Percentiles rank a stretch among this genome's conserved stretches.
These are phyloP conservation scores for Pristionchus entomophagus DNA, from an alignment of 2,888 invertebrate species.

Conservation along the genomic window DNA sequence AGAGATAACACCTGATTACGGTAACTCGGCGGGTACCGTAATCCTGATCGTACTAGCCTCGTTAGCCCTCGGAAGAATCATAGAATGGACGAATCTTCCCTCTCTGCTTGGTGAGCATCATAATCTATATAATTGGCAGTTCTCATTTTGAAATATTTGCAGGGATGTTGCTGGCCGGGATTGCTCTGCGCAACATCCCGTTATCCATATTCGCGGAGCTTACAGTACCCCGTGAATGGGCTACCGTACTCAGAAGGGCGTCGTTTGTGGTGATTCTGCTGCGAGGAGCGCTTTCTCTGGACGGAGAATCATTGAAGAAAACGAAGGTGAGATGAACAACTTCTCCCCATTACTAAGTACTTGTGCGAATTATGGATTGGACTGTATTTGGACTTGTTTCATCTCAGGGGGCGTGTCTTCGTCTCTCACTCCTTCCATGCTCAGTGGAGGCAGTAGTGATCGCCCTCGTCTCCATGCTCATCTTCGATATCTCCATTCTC, in stretches of 20 bases:
- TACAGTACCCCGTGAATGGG: constrained; percentile 31
- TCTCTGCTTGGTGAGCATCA: not conserved
- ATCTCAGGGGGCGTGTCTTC: constrained; percentile 13
- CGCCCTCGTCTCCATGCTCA: not conserved
- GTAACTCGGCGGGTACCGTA: constrained; percentile 38
- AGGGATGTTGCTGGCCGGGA: constrained; percentile 29
- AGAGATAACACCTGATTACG: not conserved
- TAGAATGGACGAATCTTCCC: constrained; percentile 15
- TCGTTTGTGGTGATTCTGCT: constrained; percentile 37
- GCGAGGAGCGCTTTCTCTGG: constrained; percentile 23
- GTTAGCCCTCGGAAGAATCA: not conserved
- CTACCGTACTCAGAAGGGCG: constrained; percentile 9
- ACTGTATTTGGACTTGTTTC: not conserved
- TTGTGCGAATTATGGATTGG: too few relatives aligned
- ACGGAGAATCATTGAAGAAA: constrained; percentile 34
- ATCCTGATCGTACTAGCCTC: not conserved
- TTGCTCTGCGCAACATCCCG: not conserved
- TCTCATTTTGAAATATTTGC: not conserved
- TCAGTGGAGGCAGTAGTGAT: not conserved
- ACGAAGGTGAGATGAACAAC: not conserved
- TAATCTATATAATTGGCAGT: not conserved
- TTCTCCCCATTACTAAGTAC: not conserved
- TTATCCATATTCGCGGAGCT: not conserved
- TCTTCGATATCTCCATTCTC: constrained; percentile 11
- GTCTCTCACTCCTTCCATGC: constrained; percentile 29